Base-by-base conservation (phyloP, 2,888 invertebrate species). In the Malthinus seriepunctatus region DNA sequence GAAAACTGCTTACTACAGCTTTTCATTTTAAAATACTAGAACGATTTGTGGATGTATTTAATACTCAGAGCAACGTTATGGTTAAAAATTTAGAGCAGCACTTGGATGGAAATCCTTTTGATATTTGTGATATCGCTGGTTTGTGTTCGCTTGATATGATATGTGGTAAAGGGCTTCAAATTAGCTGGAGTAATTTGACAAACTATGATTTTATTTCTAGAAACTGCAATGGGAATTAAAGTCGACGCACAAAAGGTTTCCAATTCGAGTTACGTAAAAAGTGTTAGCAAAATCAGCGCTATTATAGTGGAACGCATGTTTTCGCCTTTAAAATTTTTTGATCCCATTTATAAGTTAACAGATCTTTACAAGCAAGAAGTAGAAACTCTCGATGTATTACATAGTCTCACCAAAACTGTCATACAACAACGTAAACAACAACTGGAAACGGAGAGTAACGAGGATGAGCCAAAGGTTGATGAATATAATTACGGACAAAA, bases 211-310 rank as follows among this genome's bases (percentile, higher is more conserved):
- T 2, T 23, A 23, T 23, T 32, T 46, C 10, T 46, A 90, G 93
- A 94, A 79, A 88, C 91, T 5, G 89, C 93, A 9, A 94, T 95
- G 93, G 94, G 93, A 0, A 84, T 86, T 7, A 83, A 84, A 15
- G 79, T 91, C 0, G 81, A 89, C 71, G 90, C 91, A 0, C 92
- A 93, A 74, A 79, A 79, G 3, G 80, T 88, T 69, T 80, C 80
- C 6, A 82, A 89, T 62, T 88, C 88, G 0, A 83, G 85, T 63
- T 93, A 92, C 72, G 89, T 92, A 0, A 80, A 82, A 69, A 86
- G 89, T 10, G 87, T 92, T 32, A 86, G 87, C 76, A 82, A 82
- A 38, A 69, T 74, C 67, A 71, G 70, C 42, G 47, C 69, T 45
- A 65, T 78, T 9, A 62, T 73, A 2, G 66, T 71, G 9, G 56